Conservation (phyloP, 2,888 invertebrate species). For the Brenthis daphne region DNA sequence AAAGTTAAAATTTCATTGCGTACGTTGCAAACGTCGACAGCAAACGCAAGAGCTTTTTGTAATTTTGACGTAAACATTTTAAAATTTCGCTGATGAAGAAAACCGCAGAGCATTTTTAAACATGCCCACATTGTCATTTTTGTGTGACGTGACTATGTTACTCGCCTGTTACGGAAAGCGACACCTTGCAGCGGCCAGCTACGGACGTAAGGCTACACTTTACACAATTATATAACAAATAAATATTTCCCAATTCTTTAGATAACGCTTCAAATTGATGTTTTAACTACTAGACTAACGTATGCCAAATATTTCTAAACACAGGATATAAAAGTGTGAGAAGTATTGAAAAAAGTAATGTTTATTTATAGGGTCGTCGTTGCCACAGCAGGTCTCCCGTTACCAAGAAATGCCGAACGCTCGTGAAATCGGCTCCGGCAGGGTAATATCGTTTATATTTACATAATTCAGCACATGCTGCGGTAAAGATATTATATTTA, state of each 20-base stretch:
- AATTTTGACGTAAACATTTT: conserved; percentile 40
- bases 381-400: conserved; percentile 20
- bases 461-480: conserved; percentile 40
- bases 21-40: conserved; percentile 39
- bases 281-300: not conserved
- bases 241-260: not conserved
- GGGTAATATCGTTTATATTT: conserved; percentile 42
- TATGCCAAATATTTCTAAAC: not conserved
- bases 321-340: not conserved
- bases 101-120: conserved; percentile 46
- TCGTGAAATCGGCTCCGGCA: conserved; percentile 31
- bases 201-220: conserved; percentile 5
- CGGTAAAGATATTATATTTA: conserved; percentile 42
- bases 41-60: conserved; percentile 38
- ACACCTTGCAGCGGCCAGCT: conserved; percentile 47
- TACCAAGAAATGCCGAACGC: conserved; percentile 32
- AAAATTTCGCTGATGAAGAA: conserved; percentile 39
- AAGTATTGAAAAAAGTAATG: not conserved
- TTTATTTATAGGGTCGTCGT: conserved; percentile 12
- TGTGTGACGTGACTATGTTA: conserved; percentile 34
- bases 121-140: conserved; percentile 42
- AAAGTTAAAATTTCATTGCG: conserved; percentile 1
- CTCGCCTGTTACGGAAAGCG: conserved; percentile 36
- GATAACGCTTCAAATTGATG: not conserved
- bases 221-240: not conserved